Conservation (phyloP, 1,140 invertebrate species). For the Zaprionus kolodkinae region DNA sequence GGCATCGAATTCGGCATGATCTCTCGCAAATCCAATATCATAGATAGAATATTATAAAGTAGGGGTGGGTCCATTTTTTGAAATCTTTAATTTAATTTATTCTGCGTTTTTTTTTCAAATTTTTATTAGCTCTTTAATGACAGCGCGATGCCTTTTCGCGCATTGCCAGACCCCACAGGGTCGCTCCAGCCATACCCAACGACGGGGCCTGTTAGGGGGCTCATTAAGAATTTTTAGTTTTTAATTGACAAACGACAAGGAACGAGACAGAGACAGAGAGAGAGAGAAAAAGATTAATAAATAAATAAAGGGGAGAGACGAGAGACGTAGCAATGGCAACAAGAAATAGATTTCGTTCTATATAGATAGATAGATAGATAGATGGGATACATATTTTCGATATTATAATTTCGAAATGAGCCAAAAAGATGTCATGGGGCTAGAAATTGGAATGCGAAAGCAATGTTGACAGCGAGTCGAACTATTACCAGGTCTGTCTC, state of each 20-base stretch:
- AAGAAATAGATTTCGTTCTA: constrained; percentile 29
- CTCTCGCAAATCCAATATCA: constrained; percentile 38
- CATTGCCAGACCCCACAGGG: constrained; percentile 33
- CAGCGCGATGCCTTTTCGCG: constrained; percentile 65
- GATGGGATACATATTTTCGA: constrained; percentile 17
- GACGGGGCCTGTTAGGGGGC: constrained; percentile 66
- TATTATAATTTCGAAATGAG: constrained; percentile 45
- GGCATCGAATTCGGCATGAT: constrained; percentile 26
- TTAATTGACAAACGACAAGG: constrained; percentile 69
- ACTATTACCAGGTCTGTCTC: constrained; percentile 21
- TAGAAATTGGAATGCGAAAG: constrained; percentile 54
- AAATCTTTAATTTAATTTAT: constrained; percentile 43
- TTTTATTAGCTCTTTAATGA: constrained; percentile 75
- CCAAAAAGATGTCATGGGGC: constrained; percentile 56
- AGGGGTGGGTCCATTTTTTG: constrained; percentile 32
- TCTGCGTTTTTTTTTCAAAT: constrained; percentile 42
- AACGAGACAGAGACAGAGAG: background rate
- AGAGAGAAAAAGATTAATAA: constrained; percentile 31
- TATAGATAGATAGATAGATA: background rate
- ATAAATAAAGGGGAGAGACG: constrained; percentile 32
- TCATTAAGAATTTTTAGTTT: constrained; percentile 77
- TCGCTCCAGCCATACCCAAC: background rate
- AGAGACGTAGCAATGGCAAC: constrained; percentile 22
- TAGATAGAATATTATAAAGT: too few relatives aligned
- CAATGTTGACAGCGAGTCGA: constrained; percentile 49